Conservation (phyloP, 2,113 vertebrate genomes). For the Takifugu bimaculatus region DNA sequence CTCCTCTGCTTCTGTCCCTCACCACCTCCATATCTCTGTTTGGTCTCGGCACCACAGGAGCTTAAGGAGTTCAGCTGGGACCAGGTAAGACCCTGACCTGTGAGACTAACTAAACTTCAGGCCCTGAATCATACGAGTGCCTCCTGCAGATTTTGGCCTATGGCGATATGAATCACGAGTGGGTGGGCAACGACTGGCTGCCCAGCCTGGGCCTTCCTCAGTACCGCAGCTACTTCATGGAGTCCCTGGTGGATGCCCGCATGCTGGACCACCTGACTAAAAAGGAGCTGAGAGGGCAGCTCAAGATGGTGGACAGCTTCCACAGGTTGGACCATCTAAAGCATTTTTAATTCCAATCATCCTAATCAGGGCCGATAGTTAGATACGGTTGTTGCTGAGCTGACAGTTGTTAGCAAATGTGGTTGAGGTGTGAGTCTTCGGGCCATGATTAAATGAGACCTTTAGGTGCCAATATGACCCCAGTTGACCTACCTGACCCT, state of each 20-base stretch:
- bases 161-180: conserved; percentile 92
- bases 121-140: conserved; percentile 14
- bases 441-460: conserved; percentile 13
- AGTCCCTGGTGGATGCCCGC: conserved; percentile 90
- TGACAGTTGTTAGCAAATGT: background rate
- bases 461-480: conserved; percentile 2
- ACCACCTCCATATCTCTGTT: conserved; percentile 57
- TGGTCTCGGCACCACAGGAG: conserved; percentile 72
- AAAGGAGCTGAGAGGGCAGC: conserved; percentile 90
- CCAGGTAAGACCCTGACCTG: conserved; percentile 75
- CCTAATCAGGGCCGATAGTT: too few species aligned
- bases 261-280: conserved; percentile 95
- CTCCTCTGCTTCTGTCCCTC: conserved; percentile 18
- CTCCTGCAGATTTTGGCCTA: conserved; percentile 85
- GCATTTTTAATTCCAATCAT: too few species aligned
- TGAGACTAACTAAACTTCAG: too few species aligned
- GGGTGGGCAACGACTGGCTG: conserved; percentile 94
- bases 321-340: conserved; percentile 77
- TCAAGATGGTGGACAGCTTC: conserved; percentile 96
- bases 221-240: conserved; percentile 95
- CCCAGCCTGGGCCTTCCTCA: conserved; percentile 90
- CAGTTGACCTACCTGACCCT: conserved; percentile 33
- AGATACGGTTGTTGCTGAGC: too few species aligned
- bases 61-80: conserved; percentile 93
- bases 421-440: conserved; percentile 43